These are phyloP conservation scores for Nyleta sp. DNA, from an alignment of 2,888 invertebrate genomes.

Conservation along the genomic window DNA sequence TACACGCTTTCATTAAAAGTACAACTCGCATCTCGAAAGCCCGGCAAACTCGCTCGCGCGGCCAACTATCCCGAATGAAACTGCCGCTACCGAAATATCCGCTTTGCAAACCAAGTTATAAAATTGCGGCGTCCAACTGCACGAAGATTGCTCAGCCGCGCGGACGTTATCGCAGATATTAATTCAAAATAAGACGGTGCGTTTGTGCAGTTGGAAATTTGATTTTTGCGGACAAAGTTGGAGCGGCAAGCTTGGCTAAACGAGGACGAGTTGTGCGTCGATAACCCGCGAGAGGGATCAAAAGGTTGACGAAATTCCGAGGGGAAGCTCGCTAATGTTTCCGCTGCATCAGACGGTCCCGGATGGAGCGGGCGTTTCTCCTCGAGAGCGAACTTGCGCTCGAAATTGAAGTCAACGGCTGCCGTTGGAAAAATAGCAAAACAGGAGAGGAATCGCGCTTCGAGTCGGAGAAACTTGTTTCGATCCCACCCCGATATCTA, in stretches of 20 bases:
- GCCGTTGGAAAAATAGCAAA: no score
- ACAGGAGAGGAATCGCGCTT: no score
- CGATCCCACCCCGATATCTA: no score
- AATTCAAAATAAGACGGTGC: background rate
- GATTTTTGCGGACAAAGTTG: conserved; percentile 24
- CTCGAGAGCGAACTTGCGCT: no score
- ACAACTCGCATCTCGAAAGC: conserved; percentile 19
- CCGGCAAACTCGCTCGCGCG: background rate
- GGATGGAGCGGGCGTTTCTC: no score
- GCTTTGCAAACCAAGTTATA: no score
- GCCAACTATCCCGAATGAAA: conserved; percentile 15
- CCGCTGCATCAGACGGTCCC: background rate
- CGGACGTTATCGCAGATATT: background rate
- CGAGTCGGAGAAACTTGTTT: no score
- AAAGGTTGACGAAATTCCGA: background rate
- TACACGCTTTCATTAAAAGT: conserved; percentile 41
- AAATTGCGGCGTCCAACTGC: no score
- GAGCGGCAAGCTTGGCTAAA: no score
- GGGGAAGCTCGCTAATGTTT: background rate
- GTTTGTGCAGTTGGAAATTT: background rate
- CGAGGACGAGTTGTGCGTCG: background rate
- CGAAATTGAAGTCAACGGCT: no score
- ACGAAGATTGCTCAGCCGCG: no score
- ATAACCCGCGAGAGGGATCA: background rate
- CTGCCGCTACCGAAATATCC: conserved; percentile 15